These are phyloP conservation scores for Reinhardtius hippoglossoides DNA, from an alignment of 2,113 vertebrate genomes.

Conservation along the genomic window DNA sequence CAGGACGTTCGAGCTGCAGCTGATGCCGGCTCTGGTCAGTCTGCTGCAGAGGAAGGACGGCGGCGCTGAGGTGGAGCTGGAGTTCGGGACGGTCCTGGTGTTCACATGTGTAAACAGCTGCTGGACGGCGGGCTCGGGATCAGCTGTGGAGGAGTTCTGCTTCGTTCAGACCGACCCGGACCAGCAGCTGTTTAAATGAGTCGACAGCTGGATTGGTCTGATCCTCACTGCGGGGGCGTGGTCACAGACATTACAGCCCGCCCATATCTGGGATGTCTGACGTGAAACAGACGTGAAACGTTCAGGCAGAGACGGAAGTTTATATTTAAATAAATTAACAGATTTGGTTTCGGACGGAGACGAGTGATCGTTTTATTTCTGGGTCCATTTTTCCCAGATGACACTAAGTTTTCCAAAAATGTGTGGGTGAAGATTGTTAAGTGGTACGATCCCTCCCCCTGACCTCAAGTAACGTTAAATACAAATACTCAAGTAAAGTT, in stretches of 20 bases:
- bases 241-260: not conserved
- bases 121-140: slow-evolving; percentile 17
- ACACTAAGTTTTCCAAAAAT: too few relatives aligned
- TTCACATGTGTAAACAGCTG: slow-evolving; percentile 70
- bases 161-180: slow-evolving; percentile 65
- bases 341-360: too few relatives aligned
- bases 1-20: slow-evolving; percentile 73
- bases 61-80: slow-evolving; percentile 21
- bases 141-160: slow-evolving; percentile 62
- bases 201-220: not conserved
- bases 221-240: not conserved
- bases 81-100: slow-evolving; percentile 75
- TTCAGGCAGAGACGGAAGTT: too few relatives aligned
- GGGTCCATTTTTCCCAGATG: too few relatives aligned
- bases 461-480: too few relatives aligned
- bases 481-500: too few relatives aligned
- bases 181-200: slow-evolving; percentile 72
- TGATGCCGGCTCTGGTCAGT: slow-evolving; percentile 75
- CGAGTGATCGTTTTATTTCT: too few relatives aligned
- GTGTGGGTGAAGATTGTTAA: too few relatives aligned
- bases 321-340: too few relatives aligned
- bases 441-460: too few relatives aligned
- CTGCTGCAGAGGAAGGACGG: slow-evolving; percentile 33
- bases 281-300: too few relatives aligned
- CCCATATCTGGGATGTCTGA: too few relatives aligned